phyloP scores from a whole-genome alignment of 2,113 vertebrate genomes.

The Eptesicus fuscus region DNA sequence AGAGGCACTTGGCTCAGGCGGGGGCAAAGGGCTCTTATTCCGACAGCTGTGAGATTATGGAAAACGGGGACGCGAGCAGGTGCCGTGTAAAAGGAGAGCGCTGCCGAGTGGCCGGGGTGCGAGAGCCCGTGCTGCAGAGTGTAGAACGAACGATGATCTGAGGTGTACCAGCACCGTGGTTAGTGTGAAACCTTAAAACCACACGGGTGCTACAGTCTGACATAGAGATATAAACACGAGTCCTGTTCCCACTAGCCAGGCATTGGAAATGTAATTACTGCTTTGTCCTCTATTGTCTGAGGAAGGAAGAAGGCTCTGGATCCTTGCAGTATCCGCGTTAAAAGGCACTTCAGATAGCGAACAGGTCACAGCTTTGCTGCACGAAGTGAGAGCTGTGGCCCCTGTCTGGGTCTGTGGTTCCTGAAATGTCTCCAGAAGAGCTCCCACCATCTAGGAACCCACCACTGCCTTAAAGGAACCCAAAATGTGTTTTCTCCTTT shows the following conservation, averaged over 20 bases:
- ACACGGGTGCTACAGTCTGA: neutral
- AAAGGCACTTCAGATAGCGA: neutral
- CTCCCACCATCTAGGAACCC: neutral
- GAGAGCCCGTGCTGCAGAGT: neutral
- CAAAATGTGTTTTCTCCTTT: neutral
- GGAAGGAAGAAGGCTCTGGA: neutral
- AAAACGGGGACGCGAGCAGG: neutral
- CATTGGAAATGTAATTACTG: neutral
- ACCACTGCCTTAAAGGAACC: neutral
- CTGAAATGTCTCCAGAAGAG: neutral
- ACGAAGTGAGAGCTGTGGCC: neutral
- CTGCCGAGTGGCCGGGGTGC: neutral
- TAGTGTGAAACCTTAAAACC: neutral
- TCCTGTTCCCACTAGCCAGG: neutral
- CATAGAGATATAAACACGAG: neutral
- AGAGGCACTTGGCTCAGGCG: neutral
- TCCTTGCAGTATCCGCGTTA: neutral
- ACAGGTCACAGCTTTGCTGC: neutral
- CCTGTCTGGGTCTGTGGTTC: neutral
- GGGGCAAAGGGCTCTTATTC: neutral
- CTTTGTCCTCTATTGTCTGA: neutral
- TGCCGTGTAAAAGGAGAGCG: neutral
- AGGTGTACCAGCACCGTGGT: neutral
- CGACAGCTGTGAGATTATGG: slow-evolving; percentile 8
- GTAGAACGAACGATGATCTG: neutral